These are phyloP conservation scores for Cyphomyrus discorhynchus DNA, from an alignment of 2,113 vertebrate species.

Conservation along the genomic window DNA sequence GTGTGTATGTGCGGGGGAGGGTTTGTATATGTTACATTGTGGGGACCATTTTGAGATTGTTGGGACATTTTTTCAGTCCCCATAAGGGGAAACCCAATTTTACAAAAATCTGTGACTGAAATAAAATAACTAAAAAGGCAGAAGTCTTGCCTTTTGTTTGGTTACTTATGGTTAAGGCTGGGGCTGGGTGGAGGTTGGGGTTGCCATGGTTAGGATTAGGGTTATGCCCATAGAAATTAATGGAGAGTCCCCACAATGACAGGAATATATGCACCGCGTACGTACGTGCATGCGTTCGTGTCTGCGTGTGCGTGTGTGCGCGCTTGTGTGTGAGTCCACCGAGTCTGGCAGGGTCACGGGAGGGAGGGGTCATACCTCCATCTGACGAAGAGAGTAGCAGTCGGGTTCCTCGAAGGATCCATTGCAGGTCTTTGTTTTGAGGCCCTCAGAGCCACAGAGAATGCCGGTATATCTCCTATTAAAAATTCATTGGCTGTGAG, in stretches of 20 bases:
- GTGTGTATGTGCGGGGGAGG: background rate
- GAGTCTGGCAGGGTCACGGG: background rate
- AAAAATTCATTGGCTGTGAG: background rate
- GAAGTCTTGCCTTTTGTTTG: background rate
- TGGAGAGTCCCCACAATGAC: background rate
- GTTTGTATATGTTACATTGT: background rate
- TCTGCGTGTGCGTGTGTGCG: background rate
- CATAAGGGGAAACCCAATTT: background rate
- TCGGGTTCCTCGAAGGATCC: background rate
- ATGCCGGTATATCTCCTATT: background rate
- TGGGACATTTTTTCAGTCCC: background rate
- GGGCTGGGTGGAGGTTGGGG: background rate
- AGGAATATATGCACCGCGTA: background rate
- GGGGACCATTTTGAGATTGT: background rate
- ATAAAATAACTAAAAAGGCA: background rate
- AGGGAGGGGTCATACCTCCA: background rate
- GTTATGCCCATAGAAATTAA: background rate
- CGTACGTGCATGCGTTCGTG: background rate
- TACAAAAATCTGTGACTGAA: background rate
- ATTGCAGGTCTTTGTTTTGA: background rate
- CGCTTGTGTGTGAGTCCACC: background rate
- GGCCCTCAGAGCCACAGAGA: background rate
- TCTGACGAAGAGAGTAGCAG: background rate
- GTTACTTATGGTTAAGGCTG: background rate
- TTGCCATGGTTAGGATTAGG: background rate